Evolutionary conservation across 2,888 invertebrate genomes (phyloP), one percentile per base, ranked within the genome.

Genomic region (Melipona beecheii): DNA sequence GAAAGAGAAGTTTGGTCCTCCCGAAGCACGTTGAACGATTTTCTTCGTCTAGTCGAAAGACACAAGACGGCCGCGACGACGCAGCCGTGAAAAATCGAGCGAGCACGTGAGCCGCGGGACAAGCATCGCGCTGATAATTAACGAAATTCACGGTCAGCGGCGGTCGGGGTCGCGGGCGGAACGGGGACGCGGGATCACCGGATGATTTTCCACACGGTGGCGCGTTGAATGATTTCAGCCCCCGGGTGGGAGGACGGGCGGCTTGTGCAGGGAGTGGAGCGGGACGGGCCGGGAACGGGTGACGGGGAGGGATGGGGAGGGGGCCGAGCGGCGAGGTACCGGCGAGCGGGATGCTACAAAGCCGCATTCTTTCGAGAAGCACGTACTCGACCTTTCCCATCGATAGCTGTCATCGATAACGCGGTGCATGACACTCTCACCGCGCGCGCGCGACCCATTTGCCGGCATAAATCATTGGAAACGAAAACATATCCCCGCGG

Each of bases 401-500:
- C 89, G 89, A 89, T 89, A 86, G 86, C 89, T 89, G 90, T 91
- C 91, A 90, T 91, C 89, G 90, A 91, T 91, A 92, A 90, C 90
- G 85, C 89, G 85, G 85, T 81, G 90, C 89, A 91, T 91, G 91
- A 91, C 89, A 91, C 88, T 90, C 89, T 90, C 85, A 82, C 43
- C 86, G 86, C 87, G 87, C 87, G 89, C 74, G 90, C 74, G 90
- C 90, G 91, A 90, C 90, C 92, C 91, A 91, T 93, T 93, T 91
- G 91, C 92, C 89, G 92, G 93, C 93, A 94, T 94, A 94, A 94
- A 94, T 94, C 94, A 94, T 94, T 94, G 94, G 90, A 93, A 94
- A 93, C 93, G 94, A 94, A 94, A 94, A 94, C 94, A 94, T 93
- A 93, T 93, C 93, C 93, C 93, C 90, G 92, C 91, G 93, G 93